Conservation (phyloP, 2,797 vertebrate species). For the Myoxocephalus aenaeus region DNA sequence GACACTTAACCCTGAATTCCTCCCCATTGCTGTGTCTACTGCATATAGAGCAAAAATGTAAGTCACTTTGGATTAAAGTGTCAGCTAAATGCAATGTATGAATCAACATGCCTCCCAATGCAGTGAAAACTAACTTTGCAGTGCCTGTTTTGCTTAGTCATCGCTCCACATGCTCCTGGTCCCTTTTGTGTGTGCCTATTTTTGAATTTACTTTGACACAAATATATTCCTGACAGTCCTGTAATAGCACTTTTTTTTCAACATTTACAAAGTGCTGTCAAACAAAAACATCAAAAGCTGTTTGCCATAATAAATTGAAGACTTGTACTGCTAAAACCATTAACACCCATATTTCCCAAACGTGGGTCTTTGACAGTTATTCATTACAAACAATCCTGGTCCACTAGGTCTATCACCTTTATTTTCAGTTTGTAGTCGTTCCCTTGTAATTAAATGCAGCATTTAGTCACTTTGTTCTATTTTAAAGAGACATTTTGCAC, state of each 20-base stretch:
- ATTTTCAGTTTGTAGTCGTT: constrained; percentile 31
- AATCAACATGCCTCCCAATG: too few species aligned
- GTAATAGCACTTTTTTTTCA: background rate
- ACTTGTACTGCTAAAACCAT: constrained; percentile 18
- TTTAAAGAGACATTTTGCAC: constrained; percentile 27
- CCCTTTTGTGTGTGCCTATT: background rate
- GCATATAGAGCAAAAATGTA: too few species aligned
- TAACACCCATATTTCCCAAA: constrained; percentile 24
- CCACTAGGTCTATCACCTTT: constrained; percentile 18
- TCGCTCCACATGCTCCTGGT: background rate
- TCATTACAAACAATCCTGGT: constrained; percentile 35
- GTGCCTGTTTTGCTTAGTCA: background rate
- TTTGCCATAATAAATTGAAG: constrained; percentile 31
- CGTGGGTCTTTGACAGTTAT: constrained; percentile 35
- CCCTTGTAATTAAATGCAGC: constrained; percentile 40
- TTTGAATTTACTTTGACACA: background rate
- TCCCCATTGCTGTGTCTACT: too few species aligned
- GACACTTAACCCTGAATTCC: too few species aligned
- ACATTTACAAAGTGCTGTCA: constrained; percentile 15
- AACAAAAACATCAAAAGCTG: constrained; percentile 26
- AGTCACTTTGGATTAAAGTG: too few species aligned
- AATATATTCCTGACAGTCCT: background rate
- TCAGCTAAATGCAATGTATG: too few species aligned
- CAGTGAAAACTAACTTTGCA: background rate
- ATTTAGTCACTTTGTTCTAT: constrained; percentile 17